Evolutionary conservation across 2,888 invertebrate species (phyloP).

Genomic region (Tipula lateralis): DNA sequence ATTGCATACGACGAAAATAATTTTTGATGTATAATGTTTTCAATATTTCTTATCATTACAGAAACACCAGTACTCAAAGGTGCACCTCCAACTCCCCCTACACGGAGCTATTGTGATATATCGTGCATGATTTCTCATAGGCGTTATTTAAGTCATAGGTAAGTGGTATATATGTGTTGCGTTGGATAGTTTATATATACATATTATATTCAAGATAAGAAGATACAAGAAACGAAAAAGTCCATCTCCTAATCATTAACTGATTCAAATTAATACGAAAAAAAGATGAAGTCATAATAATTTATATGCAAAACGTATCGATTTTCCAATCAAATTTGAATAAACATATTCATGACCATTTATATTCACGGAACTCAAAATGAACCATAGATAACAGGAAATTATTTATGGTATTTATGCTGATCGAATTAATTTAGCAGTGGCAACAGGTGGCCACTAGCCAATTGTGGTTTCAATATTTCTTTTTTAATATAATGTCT

Average conservation of each 20-base stretch:
- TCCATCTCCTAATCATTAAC: background rate
- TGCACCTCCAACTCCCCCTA: conserved; percentile 66
- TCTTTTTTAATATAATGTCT: background rate
- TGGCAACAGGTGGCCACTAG: background rate
- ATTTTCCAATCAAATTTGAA: background rate
- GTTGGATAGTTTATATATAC: no score
- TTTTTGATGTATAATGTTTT: conserved; percentile 30
- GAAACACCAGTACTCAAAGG: conserved; percentile 94
- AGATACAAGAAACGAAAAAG: background rate
- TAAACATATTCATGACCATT: background rate
- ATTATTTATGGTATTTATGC: background rate
- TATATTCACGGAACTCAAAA: background rate
- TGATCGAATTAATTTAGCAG: background rate
- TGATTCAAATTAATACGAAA: background rate
- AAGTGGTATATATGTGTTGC: conserved; percentile 39
- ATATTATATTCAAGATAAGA: background rate
- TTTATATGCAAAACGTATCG: background rate
- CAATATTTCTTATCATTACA: conserved; percentile 52
- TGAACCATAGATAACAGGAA: background rate
- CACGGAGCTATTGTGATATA: conserved; percentile 64
- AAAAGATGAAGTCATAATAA: background rate
- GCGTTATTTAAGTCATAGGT: conserved; percentile 81
- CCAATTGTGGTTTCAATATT: background rate
- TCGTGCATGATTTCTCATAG: conserved; percentile 89
- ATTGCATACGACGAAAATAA: background rate